Evolutionary conservation across 2,797 vertebrate genomes (phyloP).

Genomic region (Pyrocephalus nanus): DNA sequence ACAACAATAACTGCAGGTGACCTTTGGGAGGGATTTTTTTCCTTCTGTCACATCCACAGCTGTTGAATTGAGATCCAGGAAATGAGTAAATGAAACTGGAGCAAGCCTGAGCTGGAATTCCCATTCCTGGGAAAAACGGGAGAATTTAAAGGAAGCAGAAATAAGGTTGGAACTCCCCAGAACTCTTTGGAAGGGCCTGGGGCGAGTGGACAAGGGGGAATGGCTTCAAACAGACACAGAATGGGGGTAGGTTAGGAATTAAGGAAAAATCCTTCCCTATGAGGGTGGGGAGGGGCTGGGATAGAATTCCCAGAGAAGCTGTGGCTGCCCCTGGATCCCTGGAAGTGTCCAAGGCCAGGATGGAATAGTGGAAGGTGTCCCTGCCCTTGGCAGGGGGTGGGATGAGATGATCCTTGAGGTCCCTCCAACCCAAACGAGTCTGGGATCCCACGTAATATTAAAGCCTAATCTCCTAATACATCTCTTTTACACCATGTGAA

Average conservation of each 20-base stretch:
- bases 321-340: background rate
- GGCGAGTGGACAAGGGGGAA: background rate
- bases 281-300: background rate
- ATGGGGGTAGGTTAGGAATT: background rate
- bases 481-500: too few species aligned
- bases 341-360: background rate
- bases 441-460: background rate
- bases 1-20: background rate
- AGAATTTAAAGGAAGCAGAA: background rate
- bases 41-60: background rate
- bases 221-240: background rate
- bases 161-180: background rate
- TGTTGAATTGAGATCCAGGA: background rate
- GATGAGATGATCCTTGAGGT: fast-evolving
- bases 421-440: fast-evolving
- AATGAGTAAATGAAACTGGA: background rate
- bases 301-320: background rate
- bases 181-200: background rate
- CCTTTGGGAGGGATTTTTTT: background rate
- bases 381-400: background rate
- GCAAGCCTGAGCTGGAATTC: background rate
- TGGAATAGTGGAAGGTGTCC: background rate
- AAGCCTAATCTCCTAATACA: too few species aligned
- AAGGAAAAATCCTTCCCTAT: background rate
- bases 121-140: background rate